Conservation (phyloP, 2,113 vertebrate genomes). For the Lepus timidus region DNA sequence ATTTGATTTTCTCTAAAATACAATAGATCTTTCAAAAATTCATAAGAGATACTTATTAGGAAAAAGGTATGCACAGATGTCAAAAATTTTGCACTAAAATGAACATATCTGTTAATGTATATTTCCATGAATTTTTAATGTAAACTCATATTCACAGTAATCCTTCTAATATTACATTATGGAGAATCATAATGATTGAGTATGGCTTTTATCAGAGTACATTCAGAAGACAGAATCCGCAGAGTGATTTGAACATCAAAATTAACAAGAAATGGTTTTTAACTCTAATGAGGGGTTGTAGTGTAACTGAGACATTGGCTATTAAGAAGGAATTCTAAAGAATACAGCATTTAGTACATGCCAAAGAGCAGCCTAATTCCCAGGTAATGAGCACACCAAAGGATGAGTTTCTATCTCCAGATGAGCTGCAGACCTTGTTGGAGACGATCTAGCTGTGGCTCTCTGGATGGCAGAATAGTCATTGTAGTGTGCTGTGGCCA, state of each 20-base stretch:
- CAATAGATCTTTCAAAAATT: too few relatives aligned
- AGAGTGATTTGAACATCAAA: background rate
- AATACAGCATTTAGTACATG: background rate
- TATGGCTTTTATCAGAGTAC: background rate
- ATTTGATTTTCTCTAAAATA: background rate
- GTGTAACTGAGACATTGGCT: background rate
- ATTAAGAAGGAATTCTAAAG: background rate
- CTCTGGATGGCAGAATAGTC: background rate
- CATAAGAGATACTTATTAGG: too few relatives aligned
- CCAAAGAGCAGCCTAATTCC: accelerated
- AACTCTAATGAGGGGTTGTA: background rate
- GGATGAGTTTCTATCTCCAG: background rate
- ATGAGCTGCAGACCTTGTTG: background rate
- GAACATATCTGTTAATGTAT: too few relatives aligned
- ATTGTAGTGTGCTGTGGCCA: too few relatives aligned
- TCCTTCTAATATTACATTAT: background rate
- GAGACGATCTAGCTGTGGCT: background rate
- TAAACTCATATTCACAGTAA: background rate
- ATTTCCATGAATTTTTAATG: too few relatives aligned
- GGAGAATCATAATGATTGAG: background rate
- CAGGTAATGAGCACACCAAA: background rate
- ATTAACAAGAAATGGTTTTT: background rate
- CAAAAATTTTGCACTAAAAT: too few relatives aligned
- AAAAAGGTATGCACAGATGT: too few relatives aligned
- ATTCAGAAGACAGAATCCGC: background rate